These are phyloP conservation scores for Cistogaster globosa DNA, from an alignment of 2,888 invertebrate genomes.

Conservation along the genomic window DNA sequence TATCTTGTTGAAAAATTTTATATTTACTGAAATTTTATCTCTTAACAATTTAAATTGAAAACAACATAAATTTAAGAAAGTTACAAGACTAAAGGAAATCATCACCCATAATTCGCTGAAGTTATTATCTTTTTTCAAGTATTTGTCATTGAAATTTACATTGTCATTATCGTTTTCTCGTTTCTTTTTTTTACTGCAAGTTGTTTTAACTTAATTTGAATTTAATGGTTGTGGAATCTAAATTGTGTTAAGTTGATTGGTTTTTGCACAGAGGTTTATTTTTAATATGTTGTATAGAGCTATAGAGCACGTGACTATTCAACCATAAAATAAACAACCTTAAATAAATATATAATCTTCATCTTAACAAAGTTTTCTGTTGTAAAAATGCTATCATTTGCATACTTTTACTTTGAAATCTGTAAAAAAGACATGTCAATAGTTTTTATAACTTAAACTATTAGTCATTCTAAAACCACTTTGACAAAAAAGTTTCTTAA, in stretches of 20 bases:
- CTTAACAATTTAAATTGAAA: too few relatives aligned
- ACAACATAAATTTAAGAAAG: not conserved
- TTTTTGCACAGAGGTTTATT: conserved; percentile 52
- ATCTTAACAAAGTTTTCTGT: conserved; percentile 13
- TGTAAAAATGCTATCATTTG: conserved; percentile 27
- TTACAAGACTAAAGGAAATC: conserved; percentile 23
- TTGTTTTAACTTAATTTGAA: not conserved
- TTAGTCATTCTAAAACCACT: not conserved
- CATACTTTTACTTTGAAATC: conserved; percentile 1
- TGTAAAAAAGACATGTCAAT: not conserved
- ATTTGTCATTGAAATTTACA: conserved; percentile 23
- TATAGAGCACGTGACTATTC: conserved; percentile 66
- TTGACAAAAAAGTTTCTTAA: conserved; percentile 12
- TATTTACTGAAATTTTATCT: too few relatives aligned
- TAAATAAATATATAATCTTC: conserved; percentile 40
- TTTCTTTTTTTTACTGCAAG: conserved; percentile 5
- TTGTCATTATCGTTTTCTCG: not conserved
- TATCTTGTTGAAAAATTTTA: too few relatives aligned
- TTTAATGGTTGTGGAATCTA: conserved; percentile 8
- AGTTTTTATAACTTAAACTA: not conserved
- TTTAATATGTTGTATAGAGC: conserved; percentile 4
- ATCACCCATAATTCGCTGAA: conserved; percentile 9
- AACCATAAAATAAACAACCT: conserved; percentile 62
- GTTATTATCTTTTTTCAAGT: conserved; percentile 47
- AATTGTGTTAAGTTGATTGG: conserved; percentile 64